Base-by-base conservation (phyloP, 2,113 vertebrate genomes). In the Ptilonorhynchus violaceus region DNA sequence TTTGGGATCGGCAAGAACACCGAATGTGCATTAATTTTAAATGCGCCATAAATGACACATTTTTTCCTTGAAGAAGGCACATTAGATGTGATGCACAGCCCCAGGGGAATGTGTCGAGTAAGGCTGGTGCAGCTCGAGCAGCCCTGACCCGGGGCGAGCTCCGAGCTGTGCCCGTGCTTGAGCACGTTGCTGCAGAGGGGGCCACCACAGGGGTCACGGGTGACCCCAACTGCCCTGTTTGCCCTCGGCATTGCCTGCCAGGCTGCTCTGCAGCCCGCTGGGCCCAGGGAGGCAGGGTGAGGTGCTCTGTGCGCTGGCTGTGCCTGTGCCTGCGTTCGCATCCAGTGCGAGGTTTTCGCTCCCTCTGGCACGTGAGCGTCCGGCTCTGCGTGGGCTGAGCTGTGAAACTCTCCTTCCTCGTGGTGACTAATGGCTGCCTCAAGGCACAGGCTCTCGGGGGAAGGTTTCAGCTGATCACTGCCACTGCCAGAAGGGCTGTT, bases 301-400 rank as follows among this genome's bases (percentile, higher is more conserved):
- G 42, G 6, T 6, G 28, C 9, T n/a, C 2, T n/a, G 33, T 9
- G 62, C 50, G 6, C 35, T 15, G 67, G 8, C 50, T 33, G 49
- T 33, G 41, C 28, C 66, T 2, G 3, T 0, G 1, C 46, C 75
- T 35, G 23, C 1, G 0, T 5, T 33, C 3, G 2, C 35, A 47
- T 1, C 59, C 55, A 6, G 20, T 9, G 5, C 0, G 2, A 47
- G 11, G 30, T 5, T 14, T 23, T 35, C 1, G 9, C n/a, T 58
- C 42, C 39, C 2, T 5, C 50, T 15, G 1, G 1, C 2, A 0
- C 0, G 0, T 1, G 42, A 41, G 39, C 1, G 0, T 52, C 58
- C 70, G 1, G 41, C 23, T 53, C 42, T 15, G 22, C 0, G 0
- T 3, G 62, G 46, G 19, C 60, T 22, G 66, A 59, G 73, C 7